These are phyloP conservation scores for Pelecanus crispus DNA, from an alignment of 2,113 vertebrate species.

Conservation along the genomic window DNA sequence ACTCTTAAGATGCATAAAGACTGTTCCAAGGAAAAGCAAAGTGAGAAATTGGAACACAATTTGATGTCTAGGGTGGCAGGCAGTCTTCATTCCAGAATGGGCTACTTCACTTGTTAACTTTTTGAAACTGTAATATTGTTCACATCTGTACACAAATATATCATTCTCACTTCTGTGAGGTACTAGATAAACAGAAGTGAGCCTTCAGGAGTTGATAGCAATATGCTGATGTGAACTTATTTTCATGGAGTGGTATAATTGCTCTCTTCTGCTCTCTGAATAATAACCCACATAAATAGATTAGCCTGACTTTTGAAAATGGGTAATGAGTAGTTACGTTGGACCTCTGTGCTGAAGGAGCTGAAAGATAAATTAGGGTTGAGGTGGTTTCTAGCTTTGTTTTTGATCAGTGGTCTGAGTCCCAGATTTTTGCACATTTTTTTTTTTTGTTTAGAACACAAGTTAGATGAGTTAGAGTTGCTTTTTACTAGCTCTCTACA, in stretches of 20 bases:
- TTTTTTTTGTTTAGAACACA: not conserved
- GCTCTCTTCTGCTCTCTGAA: not conserved
- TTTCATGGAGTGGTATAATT: not conserved
- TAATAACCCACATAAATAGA: not conserved
- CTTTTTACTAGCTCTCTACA: not conserved
- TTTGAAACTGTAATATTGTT: not conserved
- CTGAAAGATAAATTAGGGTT: not conserved
- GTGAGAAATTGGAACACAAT: not conserved
- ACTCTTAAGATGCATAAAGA: not conserved
- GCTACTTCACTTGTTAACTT: not conserved
- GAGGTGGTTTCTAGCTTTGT: not conserved
- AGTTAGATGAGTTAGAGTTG: not conserved
- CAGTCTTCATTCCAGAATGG: not conserved
- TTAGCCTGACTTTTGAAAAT: not conserved
- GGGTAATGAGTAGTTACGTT: not conserved
- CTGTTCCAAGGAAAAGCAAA: not conserved
- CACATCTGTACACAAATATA: not conserved
- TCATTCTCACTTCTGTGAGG: not conserved
- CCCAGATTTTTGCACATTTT: not conserved
- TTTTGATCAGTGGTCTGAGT: not conserved
- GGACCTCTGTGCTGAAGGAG: not conserved
- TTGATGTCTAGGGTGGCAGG: not conserved
- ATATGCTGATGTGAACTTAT: not conserved
- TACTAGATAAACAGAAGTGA: not conserved
- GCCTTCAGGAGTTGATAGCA: not conserved